These are phyloP conservation scores for Stegostoma tigrinum DNA, from an alignment of 2,113 vertebrate species.

Conservation along the genomic window DNA sequence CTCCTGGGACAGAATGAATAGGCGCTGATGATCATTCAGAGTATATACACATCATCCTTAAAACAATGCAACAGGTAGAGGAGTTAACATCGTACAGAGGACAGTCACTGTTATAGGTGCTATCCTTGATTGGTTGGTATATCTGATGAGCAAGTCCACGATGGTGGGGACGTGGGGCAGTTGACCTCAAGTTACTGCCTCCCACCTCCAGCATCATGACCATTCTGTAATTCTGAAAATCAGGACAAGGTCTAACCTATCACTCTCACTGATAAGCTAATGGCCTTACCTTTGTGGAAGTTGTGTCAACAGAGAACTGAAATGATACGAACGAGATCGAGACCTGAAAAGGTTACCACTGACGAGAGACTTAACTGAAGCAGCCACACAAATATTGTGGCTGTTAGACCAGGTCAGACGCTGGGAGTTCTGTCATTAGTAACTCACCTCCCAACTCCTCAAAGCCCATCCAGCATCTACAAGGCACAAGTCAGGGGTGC, in stretches of 20 bases:
- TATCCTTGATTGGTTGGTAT: not conserved
- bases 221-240: not conserved
- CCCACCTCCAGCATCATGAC: not conserved
- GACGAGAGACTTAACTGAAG: not conserved
- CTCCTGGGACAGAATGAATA: not conserved
- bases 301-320: too few relatives aligned
- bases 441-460: not conserved
- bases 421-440: not conserved
- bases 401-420: not conserved
- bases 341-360: not conserved
- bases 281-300: not conserved
- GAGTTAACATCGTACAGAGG: not conserved
- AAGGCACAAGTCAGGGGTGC: not conserved
- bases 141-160: not conserved
- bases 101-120: not conserved
- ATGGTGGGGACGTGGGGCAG: not conserved
- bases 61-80: not conserved
- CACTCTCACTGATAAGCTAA: not conserved
- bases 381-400: not conserved
- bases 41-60: not conserved
- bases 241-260: not conserved
- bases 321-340: too few relatives aligned
- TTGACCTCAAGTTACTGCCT: too few relatives aligned
- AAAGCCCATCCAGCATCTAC: not conserved
- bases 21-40: too few relatives aligned